Conservation (phyloP, 2,888 invertebrate species). For the Lycocerus yunnanus region DNA sequence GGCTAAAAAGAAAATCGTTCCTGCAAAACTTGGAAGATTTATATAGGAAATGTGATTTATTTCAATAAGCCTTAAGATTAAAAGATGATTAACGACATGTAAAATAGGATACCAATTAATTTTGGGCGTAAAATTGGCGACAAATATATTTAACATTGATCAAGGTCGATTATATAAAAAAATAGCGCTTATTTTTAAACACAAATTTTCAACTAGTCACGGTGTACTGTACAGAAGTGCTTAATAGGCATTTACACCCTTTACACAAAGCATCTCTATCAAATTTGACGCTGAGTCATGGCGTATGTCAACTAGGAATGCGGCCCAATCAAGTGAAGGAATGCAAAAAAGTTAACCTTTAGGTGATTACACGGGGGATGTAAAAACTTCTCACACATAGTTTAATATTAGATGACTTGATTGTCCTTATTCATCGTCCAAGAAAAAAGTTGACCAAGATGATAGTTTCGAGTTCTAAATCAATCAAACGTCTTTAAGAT, state of each 20-base stretch:
- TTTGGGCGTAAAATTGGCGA: neutral
- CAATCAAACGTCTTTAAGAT: neutral
- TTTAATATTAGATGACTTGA: neutral
- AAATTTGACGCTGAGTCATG: constrained; percentile 48
- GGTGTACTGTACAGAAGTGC: constrained; percentile 36
- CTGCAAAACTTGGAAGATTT: neutral
- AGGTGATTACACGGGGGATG: constrained; percentile 9
- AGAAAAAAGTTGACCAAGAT: neutral
- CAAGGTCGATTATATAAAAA: neutral
- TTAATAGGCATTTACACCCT: constrained; percentile 55
- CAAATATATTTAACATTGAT: neutral
- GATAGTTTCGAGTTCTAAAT: neutral
- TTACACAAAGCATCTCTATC: constrained; percentile 52
- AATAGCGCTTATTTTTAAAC: neutral
- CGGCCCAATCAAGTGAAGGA: constrained; percentile 46
- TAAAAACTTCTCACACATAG: constrained; percentile 13
- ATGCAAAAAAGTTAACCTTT: constrained; percentile 37
- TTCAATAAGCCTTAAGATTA: neutral
- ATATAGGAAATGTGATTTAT: neutral
- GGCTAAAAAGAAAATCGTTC: neutral
- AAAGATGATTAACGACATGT: neutral
- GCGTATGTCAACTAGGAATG: constrained; percentile 51
- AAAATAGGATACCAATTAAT: neutral
- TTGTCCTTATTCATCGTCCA: neutral
- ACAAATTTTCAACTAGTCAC: constrained; percentile 38